Percentiles rank a stretch among this genome's conserved stretches.
Evolutionary conservation across 2,113 vertebrate genomes (phyloP).

Genomic region (Fukomys damarensis): DNA sequence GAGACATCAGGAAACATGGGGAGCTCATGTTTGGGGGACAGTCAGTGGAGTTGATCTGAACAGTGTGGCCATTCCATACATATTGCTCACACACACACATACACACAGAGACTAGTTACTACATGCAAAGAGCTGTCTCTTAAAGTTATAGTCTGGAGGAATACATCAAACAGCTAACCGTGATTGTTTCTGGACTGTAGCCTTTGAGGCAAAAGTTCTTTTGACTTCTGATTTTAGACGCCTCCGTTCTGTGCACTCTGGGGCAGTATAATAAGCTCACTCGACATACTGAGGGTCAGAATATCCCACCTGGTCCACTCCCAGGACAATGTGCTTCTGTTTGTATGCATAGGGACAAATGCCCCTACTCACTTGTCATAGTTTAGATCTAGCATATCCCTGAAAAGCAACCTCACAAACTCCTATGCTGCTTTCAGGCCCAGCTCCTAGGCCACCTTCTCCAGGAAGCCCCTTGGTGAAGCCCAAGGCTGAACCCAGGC

Average conservation of each 20-base stretch:
- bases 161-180: neutral
- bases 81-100: neutral
- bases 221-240: neutral
- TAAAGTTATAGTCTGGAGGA: neutral
- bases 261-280: neutral
- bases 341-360: neutral
- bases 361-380: neutral
- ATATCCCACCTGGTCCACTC: neutral
- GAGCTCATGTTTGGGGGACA: neutral
- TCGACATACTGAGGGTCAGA: neutral
- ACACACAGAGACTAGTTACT: neutral
- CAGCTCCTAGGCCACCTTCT: neutral
- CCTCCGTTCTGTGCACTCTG: neutral
- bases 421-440: neutral
- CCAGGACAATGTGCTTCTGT: neutral
- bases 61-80: neutral
- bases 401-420: neutral
- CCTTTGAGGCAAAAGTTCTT: neutral
- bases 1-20: neutral
- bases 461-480: neutral
- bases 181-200: neutral
- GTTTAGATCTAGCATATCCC: neutral
- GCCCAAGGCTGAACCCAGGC: neutral
- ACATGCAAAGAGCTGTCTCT: neutral
- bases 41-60: neutral